A percentile compares a stretch with the other conserved stretches of the same genome.
Evolutionary conservation across 2,797 vertebrate genomes (phyloP).

Genomic region (Carapus acus): DNA sequence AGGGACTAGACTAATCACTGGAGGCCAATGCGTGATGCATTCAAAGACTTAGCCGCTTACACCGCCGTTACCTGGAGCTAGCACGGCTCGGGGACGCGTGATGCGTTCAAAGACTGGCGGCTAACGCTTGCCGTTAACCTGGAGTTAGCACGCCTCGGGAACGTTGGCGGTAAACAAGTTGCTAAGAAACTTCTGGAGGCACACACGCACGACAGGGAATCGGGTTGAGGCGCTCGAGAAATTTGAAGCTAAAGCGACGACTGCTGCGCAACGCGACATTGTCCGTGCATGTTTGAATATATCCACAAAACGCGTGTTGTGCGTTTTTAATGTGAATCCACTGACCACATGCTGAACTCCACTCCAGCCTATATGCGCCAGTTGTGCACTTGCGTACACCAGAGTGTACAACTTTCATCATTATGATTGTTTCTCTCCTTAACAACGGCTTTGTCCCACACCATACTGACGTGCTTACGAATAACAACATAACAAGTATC

Average conservation of each 20-base stretch:
- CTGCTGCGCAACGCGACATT: conserved; percentile 22
- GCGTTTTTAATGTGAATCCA: conserved; percentile 52
- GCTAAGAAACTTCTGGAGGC: conserved; percentile 29
- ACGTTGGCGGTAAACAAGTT: conserved; percentile 9
- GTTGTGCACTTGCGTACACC: not conserved
- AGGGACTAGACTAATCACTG: conserved; percentile 35
- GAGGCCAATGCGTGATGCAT: conserved; percentile 18
- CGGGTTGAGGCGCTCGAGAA: conserved; percentile 14
- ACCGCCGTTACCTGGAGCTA: not conserved
- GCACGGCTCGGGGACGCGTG: conserved; percentile 17
- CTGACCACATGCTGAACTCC: conserved; percentile 57
- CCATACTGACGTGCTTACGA: not conserved
- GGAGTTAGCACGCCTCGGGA: conserved; percentile 15
- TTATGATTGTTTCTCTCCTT: not conserved
- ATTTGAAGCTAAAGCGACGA: conserved; percentile 6
- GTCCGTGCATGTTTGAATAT: not conserved
- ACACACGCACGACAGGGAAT: conserved; percentile 3
- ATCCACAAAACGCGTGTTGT: conserved; percentile 27
- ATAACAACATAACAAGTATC: not conserved
- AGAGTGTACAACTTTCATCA: not conserved
- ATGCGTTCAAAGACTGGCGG: no score
- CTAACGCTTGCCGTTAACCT: not conserved
- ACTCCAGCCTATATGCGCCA: conserved; percentile 8
- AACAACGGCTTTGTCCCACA: no score
- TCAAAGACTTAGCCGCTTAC: conserved; percentile 6